Conservation (phyloP, 2,797 vertebrate genomes). For the Cossypha caffra region DNA sequence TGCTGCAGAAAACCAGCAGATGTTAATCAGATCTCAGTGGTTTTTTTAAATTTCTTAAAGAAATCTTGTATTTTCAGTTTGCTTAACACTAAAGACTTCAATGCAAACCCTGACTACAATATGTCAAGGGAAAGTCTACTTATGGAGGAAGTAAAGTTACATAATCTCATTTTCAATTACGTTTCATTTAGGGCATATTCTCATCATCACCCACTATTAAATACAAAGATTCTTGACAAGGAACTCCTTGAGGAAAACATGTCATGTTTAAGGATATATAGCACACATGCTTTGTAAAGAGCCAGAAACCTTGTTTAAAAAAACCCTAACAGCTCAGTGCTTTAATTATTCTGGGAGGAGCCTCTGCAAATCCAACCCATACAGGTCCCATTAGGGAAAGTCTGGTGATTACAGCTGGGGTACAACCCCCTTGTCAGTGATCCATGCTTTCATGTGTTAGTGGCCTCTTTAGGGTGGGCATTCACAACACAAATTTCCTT, state of each 20-base stretch:
- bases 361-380: not conserved
- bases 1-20: constrained; percentile 36
- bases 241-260: constrained; percentile 76
- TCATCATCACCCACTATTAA: constrained; percentile 78
- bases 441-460: not conserved
- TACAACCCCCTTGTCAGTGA: not conserved
- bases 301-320: constrained; percentile 57
- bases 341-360: constrained; percentile 35
- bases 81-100: constrained; percentile 61
- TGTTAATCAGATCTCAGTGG: constrained; percentile 61
- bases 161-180: constrained; percentile 80
- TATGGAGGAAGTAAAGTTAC: constrained; percentile 72
- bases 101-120: constrained; percentile 49
- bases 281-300: constrained; percentile 59
- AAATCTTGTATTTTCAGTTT: constrained; percentile 74
- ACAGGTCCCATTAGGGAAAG: not conserved
- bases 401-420: not conserved
- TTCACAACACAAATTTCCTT: constrained; percentile 17
- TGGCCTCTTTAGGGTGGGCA: constrained; percentile 24
- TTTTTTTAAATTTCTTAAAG: constrained; percentile 46
- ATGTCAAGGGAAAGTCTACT: constrained; percentile 60
- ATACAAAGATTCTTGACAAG: constrained; percentile 76
- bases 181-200: constrained; percentile 75
- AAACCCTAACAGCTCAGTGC: constrained; percentile 5
- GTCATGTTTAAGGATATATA: constrained; percentile 76